Percentiles rank a stretch among this genome's conserved stretches.
phyloP scores from a whole-genome alignment of 2,888 invertebrate genomes.

The Sipha maydis region DNA sequence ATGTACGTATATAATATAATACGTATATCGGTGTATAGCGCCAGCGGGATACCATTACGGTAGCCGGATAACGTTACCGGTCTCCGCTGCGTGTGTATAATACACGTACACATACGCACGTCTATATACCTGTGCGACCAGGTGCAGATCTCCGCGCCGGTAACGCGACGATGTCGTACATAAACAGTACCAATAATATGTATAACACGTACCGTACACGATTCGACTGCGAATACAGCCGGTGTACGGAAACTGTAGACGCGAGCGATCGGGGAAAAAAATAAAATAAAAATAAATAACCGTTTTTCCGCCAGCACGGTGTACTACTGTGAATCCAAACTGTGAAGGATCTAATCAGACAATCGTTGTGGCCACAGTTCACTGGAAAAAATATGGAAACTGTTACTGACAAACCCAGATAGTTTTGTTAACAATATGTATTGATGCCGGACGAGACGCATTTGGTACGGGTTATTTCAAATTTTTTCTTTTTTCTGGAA shows the following conservation, averaged over 20 bases:
- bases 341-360: too few relatives aligned
- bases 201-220: background rate
- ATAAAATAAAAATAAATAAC: too few relatives aligned
- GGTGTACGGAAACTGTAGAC: background rate
- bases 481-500: too few relatives aligned
- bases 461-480: too few relatives aligned
- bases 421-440: too few relatives aligned
- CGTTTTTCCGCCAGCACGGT: background rate
- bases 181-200: background rate
- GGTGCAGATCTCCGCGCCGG: background rate
- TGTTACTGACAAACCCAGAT: too few relatives aligned
- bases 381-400: too few relatives aligned
- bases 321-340: too few relatives aligned
- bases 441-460: too few relatives aligned
- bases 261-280: background rate
- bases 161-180: background rate
- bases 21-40: slow-evolving; percentile 33
- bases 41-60: slow-evolving; percentile 60
- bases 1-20: background rate
- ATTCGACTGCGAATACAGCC: background rate
- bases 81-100: background rate
- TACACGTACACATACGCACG: background rate
- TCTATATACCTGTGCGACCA: background rate
- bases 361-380: too few relatives aligned
- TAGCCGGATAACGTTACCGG: slow-evolving; percentile 59